Evolutionary conservation across 2,113 vertebrate species (phyloP).

Genomic region (Phrynocephalus versicolor): DNA sequence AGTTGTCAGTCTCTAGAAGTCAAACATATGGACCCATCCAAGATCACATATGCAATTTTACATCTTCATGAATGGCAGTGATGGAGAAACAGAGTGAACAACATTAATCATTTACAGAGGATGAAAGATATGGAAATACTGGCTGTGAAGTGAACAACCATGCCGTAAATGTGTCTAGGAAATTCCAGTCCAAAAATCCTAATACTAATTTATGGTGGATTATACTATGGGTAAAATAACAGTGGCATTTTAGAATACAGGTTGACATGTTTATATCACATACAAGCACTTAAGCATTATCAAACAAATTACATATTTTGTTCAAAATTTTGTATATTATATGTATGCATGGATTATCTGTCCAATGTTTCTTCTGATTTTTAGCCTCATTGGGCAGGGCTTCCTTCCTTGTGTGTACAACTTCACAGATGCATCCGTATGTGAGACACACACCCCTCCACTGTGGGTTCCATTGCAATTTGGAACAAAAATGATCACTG

Average conservation of each 20-base stretch:
- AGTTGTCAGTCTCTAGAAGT: slow-evolving; percentile 28
- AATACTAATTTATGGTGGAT: not conserved
- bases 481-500: too few relatives aligned
- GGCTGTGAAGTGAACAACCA: not conserved
- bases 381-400: too few relatives aligned
- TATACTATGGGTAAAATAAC: not conserved
- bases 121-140: not conserved
- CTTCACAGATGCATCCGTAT: too few relatives aligned
- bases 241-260: not conserved
- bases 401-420: too few relatives aligned
- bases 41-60: slow-evolving; percentile 22
- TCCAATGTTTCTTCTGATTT: not conserved
- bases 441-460: too few relatives aligned
- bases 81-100: slow-evolving; percentile 9
- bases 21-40: slow-evolving; percentile 24
- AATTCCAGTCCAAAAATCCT: not conserved
- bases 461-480: too few relatives aligned
- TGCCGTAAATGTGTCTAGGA: not conserved
- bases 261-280: not conserved
- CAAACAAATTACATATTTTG: not conserved
- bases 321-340: not conserved
- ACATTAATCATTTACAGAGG: not conserved
- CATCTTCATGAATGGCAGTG: slow-evolving; percentile 23
- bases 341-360: not conserved
- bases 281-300: not conserved